phyloP scores from a whole-genome alignment of 2,113 vertebrate species.

The Hydrochoerus hydrochaeris region DNA sequence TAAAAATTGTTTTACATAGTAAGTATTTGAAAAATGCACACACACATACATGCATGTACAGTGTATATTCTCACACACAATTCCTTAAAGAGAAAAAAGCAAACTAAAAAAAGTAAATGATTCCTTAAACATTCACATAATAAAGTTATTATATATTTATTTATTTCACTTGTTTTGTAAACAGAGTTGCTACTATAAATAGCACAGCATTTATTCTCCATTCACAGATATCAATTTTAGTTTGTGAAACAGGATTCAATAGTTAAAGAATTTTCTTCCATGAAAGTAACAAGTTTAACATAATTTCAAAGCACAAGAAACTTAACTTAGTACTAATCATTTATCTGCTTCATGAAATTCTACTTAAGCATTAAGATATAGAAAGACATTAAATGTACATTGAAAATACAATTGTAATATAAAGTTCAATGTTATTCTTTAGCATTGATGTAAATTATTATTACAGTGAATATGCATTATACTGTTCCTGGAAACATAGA shows the following conservation, averaged over 20 bases:
- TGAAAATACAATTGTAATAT: neutral
- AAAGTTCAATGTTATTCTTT: neutral
- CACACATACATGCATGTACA: neutral
- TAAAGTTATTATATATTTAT: neutral
- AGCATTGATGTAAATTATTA: neutral
- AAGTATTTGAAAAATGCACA: constrained; percentile 11
- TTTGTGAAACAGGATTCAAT: neutral
- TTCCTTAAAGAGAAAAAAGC: neutral
- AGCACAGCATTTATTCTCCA: neutral
- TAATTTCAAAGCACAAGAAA: constrained; percentile 14
- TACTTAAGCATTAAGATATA: constrained; percentile 1
- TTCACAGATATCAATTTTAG: neutral
- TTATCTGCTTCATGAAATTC: neutral
- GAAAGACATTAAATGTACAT: neutral
- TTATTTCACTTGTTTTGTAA: neutral
- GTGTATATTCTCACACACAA: neutral
- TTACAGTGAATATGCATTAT: neutral
- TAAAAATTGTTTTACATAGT: neutral
- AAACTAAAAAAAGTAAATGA: neutral
- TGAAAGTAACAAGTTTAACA: constrained; percentile 13
- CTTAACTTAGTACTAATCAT: neutral
- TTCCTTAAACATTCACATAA: neutral
- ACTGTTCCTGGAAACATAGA: neutral
- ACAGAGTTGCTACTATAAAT: neutral
- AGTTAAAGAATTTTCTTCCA: constrained; percentile 8